Evolutionary conservation across 2,797 vertebrate species (phyloP).

Genomic region (Gobionotothen gibberifrons): DNA sequence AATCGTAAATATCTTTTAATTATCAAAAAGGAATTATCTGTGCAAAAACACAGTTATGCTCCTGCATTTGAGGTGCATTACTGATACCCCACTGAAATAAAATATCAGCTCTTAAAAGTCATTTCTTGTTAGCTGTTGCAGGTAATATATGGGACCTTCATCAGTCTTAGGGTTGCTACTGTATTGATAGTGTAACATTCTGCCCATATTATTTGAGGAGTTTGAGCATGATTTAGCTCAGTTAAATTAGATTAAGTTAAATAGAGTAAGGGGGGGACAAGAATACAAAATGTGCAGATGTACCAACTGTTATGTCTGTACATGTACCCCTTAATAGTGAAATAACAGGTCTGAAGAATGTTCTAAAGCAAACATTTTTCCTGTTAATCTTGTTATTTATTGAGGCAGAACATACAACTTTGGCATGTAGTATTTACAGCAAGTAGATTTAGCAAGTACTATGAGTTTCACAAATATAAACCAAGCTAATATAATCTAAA

Average conservation of each 20-base stretch:
- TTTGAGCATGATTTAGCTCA: background rate
- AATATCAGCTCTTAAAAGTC: background rate
- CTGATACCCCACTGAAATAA: background rate
- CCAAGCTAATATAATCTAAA: conserved; percentile 31
- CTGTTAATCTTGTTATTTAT: conserved; percentile 30
- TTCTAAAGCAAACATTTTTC: conserved; percentile 14
- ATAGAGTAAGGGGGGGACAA: background rate
- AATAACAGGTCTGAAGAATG: conserved; percentile 4
- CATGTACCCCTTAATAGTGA: background rate
- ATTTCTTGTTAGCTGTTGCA: background rate
- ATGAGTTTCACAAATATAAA: conserved; percentile 31
- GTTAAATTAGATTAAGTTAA: background rate
- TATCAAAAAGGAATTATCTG: conserved; percentile 35
- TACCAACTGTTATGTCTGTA: background rate
- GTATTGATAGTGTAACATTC: background rate
- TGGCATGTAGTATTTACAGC: conserved; percentile 21
- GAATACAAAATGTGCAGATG: background rate
- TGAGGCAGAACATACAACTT: conserved; percentile 22
- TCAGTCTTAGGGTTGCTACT: background rate
- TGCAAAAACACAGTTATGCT: conserved; percentile 20
- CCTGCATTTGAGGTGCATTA: conserved; percentile 7
- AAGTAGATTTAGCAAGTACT: background rate
- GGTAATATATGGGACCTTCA: background rate
- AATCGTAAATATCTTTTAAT: conserved; percentile 36
- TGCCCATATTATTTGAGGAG: background rate